Percentiles rank a stretch among this genome's conserved stretches.
Evolutionary conservation across 2,113 vertebrate species (phyloP).

Genomic region (Osmerus eperlanus): DNA sequence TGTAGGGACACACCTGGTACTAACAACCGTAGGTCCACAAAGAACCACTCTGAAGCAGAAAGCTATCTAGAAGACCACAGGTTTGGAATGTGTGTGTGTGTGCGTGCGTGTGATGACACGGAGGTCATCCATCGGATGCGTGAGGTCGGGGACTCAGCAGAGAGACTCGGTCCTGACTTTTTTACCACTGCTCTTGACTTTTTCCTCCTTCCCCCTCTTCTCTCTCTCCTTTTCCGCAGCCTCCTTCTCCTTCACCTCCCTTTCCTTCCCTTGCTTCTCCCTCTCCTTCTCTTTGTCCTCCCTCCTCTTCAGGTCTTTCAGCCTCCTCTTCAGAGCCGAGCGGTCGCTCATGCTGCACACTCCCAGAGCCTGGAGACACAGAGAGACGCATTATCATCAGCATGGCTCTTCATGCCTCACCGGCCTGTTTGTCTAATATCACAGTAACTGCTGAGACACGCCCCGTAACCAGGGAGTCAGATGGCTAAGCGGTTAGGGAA

Average conservation of each 20-base stretch:
- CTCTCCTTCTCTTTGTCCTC: constrained; percentile 73
- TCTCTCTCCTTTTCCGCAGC: constrained; percentile 60
- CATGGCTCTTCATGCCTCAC: no score
- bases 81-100: no score
- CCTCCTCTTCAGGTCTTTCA: constrained; percentile 77
- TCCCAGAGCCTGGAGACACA: constrained; percentile 73
- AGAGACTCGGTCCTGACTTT: constrained; percentile 57
- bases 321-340: constrained; percentile 73
- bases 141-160: constrained; percentile 26
- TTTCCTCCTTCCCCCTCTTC: constrained; percentile 45
- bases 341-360: constrained; percentile 79
- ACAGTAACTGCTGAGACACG: background rate
- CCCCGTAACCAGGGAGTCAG: no score
- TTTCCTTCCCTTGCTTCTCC: constrained; percentile 62
- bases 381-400: background rate
- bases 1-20: no score
- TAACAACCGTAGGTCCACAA: no score
- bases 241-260: constrained; percentile 65
- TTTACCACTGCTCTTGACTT: constrained; percentile 9
- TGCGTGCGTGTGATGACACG: no score
- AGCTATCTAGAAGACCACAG: no score
- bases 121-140: no score
- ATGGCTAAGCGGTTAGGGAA: no score
- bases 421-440: no score
- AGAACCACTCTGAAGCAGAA: no score